Evolutionary conservation across 53 echinoderm and acorn worm genomes (phyloP), one percentile per base, ranked within the genome.

Genomic region (Actinopyga echinites): DNA sequence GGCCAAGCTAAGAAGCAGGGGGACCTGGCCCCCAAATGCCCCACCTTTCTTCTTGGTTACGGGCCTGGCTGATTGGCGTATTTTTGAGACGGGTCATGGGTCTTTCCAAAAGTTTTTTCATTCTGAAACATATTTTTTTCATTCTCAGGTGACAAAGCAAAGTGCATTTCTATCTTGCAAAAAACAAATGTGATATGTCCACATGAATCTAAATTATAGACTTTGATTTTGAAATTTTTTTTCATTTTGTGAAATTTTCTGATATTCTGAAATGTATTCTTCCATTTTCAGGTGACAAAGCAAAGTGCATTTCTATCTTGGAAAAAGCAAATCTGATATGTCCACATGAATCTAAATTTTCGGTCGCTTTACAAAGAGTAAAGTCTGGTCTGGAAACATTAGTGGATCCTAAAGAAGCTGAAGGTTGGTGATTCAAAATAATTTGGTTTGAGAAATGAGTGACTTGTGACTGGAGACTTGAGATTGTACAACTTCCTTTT

Each of bases 301-400:
- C 80, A 44, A 90, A 90, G 58, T 90, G 86, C 62, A 30, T 82
- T 52, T 82, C 80, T 60, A 90, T 90, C 29, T 43, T 90, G 34
- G 82, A 57, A 45, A 90, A 90, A 83, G 90, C 86, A 5, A 36
- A 57, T 37, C 58, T 65, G 54, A 75, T 90, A 23, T 75, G 77
- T 30, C 64, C 52, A 21, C 64, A 86, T 19, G 38, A 80, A 31
- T 23, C 13, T n/a, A 60, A 60, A 29, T 20, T 80, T 31, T 12
- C 21, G 10, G 60, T 57, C 34, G 61, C 61, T 21, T 30, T 80
- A 10, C 21, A 58, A 23, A 57, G 52, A 30, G 32, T 56, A 32
- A 17, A 30, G 26, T 12, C 58, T 33, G 61, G 61, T 31, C 20
- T 58, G 15, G 30, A 58, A 12, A 57, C 29, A n/a, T 80, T 60